phyloP scores from a whole-genome alignment of 1,140 invertebrate genomes.

The Galleria mellonella region DNA sequence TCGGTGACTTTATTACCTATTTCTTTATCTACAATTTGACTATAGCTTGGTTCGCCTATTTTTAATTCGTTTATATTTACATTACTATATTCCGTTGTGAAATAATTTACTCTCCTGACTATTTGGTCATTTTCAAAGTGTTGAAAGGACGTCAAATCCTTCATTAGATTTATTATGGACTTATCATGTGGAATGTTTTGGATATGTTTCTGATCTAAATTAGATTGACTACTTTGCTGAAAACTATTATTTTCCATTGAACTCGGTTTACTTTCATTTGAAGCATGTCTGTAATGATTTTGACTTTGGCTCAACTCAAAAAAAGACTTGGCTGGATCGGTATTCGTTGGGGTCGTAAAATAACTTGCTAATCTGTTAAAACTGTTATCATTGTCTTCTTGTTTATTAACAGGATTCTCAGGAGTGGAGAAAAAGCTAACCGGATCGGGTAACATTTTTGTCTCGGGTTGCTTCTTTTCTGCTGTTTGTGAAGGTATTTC shows the following conservation, averaged over 20 bases:
- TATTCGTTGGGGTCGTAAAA: conserved; percentile 38
- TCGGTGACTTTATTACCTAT: neutral
- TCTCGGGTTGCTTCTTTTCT: neutral
- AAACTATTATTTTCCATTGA: neutral
- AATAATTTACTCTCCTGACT: conserved; percentile 52
- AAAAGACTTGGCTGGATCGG: conserved; percentile 63
- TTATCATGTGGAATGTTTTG: conserved; percentile 21
- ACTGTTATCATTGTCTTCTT: conserved; percentile 17
- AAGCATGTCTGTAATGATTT: conserved; percentile 54
- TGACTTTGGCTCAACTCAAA: conserved; percentile 68
- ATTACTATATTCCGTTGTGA: conserved; percentile 37
- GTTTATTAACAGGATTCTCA: neutral
- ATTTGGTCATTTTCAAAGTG: conserved; percentile 32
- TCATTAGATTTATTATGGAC: conserved; percentile 31
- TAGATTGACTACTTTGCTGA: conserved; percentile 5
- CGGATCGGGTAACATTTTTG: conserved; percentile 29
- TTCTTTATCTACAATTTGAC: neutral
- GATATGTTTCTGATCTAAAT: conserved; percentile 12
- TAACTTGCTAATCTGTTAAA: conserved; percentile 60
- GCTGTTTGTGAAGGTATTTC: neutral
- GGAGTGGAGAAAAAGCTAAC: conserved; percentile 35
- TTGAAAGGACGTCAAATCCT: conserved; percentile 40
- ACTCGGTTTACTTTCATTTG: conserved; percentile 4
- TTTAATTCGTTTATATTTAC: conserved; percentile 16
- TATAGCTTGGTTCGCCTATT: conserved; percentile 18